Evolutionary conservation across 92 coral and sea anemone genomes (phyloP).

Genomic region (Bergia sp.): DNA sequence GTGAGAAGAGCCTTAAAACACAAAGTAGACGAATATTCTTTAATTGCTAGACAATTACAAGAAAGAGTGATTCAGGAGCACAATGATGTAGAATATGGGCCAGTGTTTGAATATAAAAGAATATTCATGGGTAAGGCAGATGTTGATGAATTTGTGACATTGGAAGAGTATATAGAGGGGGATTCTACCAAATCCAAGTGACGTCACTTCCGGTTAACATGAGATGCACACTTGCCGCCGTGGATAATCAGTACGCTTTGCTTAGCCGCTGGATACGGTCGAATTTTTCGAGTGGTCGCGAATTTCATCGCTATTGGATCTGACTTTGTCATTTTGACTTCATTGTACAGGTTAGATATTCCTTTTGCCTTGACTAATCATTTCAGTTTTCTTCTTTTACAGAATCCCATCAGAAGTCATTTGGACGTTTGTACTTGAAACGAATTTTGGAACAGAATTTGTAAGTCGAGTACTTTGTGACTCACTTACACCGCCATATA

Average conservation of each 20-base stretch:
- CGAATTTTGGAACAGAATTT: background rate
- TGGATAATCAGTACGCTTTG: constrained; percentile 20
- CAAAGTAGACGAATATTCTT: no score
- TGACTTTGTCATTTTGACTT: background rate
- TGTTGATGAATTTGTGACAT: constrained; percentile 25
- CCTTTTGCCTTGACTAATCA: no score
- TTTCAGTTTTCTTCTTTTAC: background rate
- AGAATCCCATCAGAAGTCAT: background rate
- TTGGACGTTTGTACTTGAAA: background rate
- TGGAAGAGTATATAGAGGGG: constrained; percentile 42
- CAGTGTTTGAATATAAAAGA: constrained; percentile 25
- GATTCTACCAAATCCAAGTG: constrained; percentile 28
- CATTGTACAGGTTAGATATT: background rate
- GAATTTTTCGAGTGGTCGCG: background rate
- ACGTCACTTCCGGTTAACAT: constrained; percentile 21
- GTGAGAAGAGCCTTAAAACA: no score
- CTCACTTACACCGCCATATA: no score
- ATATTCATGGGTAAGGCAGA: constrained; percentile 41
- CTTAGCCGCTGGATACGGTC: no score
- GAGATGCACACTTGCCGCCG: constrained; percentile 11
- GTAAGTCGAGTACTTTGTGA: background rate
- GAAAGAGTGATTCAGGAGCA: constrained; percentile 53
- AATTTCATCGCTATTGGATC: background rate
- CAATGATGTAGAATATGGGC: constrained; percentile 52
- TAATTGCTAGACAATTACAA: no score